Evolutionary conservation across 2,888 invertebrate species (phyloP), one percentile per base, ranked within the genome.

Genomic region (Dioctria linearis): DNA sequence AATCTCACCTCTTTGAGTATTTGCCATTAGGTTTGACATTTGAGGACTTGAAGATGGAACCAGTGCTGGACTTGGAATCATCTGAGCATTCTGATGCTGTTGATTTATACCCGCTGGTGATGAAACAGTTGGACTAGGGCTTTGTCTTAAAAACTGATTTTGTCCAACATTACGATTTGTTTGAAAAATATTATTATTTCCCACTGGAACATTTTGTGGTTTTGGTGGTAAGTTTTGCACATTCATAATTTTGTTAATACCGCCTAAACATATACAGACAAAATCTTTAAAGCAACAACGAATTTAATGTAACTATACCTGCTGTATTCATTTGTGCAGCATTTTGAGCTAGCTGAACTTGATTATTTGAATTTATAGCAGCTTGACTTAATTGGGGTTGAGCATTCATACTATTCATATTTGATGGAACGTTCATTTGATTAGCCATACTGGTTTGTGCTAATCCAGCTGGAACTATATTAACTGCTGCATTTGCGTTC

Each of bases 81-180:
- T 93, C 86, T 92, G 92, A 81, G 91, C 90, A 69, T 86, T 87
- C 0, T 87, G 85, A 84, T 88, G 84, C 71, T 87, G 87, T 2
- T 86, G 84, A 0, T 85, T 90, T 85, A 69, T 90, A 63, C 91
- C 91, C 46, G 93, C 94, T 1, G 92, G 93, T 66, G 94, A 93
- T 6, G 93, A 93, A 0, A 93, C 94, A 0, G 94, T 94, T 0
- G 95, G 94, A 13, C 94, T 94, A 0, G 95, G 95, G 85, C 95
- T 95, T 86, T 95, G 95, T 0, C 94, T 90, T 84, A 95, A 90
- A 89, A 95, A 96, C 86, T 95, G 95, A 83, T 91, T 92, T 3
- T 95, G 95, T 0, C 93, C 93, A 0, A 93, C 59, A 61, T 93
- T 93, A 0, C 95, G 90, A 79, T 91, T 87, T 1, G 88, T 89